A percentile compares a stretch with the other conserved stretches of the same genome.
phyloP scores from a whole-genome alignment of 2,113 vertebrate species.

The Gulo gulo region DNA sequence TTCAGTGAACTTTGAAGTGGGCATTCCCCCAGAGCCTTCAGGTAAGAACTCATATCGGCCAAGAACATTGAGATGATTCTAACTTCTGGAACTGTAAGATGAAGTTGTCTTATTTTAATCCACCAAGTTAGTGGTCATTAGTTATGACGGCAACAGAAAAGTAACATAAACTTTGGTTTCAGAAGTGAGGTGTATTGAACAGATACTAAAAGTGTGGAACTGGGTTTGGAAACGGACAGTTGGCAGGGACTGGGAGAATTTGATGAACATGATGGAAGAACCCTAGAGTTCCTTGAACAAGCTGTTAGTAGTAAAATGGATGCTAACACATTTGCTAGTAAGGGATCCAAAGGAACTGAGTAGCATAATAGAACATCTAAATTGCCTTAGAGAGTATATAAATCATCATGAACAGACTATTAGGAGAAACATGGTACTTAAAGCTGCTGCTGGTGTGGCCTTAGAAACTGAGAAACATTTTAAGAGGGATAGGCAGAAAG shows the following conservation, averaged over 20 bases:
- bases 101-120: not conserved
- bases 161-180: not conserved
- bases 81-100: not conserved
- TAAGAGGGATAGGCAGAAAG: not conserved
- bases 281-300: not conserved
- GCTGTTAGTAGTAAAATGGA: not conserved
- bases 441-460: not conserved
- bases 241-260: not conserved
- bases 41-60: accelerated
- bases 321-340: not conserved
- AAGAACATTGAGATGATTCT: not conserved
- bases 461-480: not conserved
- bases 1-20: not conserved
- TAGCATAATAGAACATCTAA: not conserved
- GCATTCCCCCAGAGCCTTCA: not conserved
- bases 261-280: not conserved
- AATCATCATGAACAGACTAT: not conserved
- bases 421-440: not conserved
- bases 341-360: not conserved
- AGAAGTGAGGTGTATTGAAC: not conserved
- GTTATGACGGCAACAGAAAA: not conserved
- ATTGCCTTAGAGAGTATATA: not conserved
- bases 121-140: not conserved
- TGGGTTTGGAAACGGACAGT: not conserved
- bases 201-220: not conserved